Evolutionary conservation across 2,888 invertebrate species (phyloP).

Genomic region (Thymelicus sylvestris): DNA sequence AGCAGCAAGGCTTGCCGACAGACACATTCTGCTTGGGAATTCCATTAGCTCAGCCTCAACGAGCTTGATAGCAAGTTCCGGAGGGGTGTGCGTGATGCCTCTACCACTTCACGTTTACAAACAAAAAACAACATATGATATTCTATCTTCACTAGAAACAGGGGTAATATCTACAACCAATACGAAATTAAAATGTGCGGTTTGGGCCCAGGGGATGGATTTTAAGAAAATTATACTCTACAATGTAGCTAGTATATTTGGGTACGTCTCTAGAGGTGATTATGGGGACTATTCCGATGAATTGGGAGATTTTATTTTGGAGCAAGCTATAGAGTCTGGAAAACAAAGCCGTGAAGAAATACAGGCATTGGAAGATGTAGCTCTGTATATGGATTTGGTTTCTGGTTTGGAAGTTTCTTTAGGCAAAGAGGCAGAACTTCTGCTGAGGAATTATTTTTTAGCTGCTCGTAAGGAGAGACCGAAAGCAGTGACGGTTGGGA

Average conservation of each 20-base stretch:
- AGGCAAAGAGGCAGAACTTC: conserved; percentile 56
- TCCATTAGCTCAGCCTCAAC: conserved; percentile 51
- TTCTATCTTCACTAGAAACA: conserved; percentile 66
- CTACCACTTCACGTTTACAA: conserved; percentile 69
- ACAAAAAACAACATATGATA: conserved; percentile 60
- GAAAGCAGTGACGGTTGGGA: conserved; percentile 61
- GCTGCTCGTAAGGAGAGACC: conserved; percentile 68
- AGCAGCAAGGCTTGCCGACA: conserved; percentile 63
- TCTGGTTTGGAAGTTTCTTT: conserved; percentile 63
- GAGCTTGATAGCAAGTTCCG: conserved; percentile 62
- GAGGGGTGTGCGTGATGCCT: conserved; percentile 68
- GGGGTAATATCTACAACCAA: conserved; percentile 58
- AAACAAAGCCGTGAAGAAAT: conserved; percentile 55
- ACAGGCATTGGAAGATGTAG: conserved; percentile 59
- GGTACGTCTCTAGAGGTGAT: conserved; percentile 69
- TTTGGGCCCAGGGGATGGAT: conserved; percentile 75
- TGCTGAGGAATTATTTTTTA: conserved; percentile 69
- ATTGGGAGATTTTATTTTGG: conserved; percentile 62
- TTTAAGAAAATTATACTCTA: conserved; percentile 65
- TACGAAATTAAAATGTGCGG: conserved; percentile 60
- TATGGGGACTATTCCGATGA: conserved; percentile 65
- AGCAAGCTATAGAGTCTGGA: conserved; percentile 55
- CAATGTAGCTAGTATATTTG: conserved; percentile 71
- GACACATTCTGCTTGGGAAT: conserved; percentile 56
- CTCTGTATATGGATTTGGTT: conserved; percentile 63